phyloP scores from a whole-genome alignment of 2,113 vertebrate genomes.

The Chlamydotis undulata region DNA sequence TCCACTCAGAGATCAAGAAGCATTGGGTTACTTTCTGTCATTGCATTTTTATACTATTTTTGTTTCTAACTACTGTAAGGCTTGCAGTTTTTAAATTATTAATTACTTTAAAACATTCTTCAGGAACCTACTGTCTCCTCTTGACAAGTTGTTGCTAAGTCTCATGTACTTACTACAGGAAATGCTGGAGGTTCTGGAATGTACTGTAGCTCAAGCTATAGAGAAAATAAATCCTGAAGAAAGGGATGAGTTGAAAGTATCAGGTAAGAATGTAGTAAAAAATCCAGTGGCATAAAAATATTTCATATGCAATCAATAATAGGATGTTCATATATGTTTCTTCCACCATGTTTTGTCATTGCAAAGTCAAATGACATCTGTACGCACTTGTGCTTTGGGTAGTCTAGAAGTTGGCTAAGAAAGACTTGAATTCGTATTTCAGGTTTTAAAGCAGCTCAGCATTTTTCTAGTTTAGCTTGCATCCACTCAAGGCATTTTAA shows the following conservation, averaged over 20 bases:
- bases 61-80: background rate
- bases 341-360: background rate
- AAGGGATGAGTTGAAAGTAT: slow-evolving; percentile 95
- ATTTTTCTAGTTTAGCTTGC: background rate
- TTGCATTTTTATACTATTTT: background rate
- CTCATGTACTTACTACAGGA: slow-evolving; percentile 77
- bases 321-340: background rate
- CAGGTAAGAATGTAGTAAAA: slow-evolving; percentile 77
- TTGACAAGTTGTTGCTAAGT: background rate
- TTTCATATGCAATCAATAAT: background rate
- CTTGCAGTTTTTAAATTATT: background rate
- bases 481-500: background rate
- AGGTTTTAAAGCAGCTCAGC: background rate
- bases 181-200: slow-evolving; percentile 84
- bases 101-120: background rate
- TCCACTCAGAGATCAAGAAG: background rate
- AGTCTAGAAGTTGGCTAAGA: background rate
- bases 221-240: slow-evolving; percentile 95
- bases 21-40: background rate
- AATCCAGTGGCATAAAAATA: background rate
- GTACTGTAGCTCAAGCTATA: slow-evolving; percentile 82
- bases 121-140: background rate
- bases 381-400: background rate
- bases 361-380: background rate
- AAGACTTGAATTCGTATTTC: background rate